phyloP scores from a whole-genome alignment of 2,888 invertebrate species.

The Platycheirus rosarum region DNA sequence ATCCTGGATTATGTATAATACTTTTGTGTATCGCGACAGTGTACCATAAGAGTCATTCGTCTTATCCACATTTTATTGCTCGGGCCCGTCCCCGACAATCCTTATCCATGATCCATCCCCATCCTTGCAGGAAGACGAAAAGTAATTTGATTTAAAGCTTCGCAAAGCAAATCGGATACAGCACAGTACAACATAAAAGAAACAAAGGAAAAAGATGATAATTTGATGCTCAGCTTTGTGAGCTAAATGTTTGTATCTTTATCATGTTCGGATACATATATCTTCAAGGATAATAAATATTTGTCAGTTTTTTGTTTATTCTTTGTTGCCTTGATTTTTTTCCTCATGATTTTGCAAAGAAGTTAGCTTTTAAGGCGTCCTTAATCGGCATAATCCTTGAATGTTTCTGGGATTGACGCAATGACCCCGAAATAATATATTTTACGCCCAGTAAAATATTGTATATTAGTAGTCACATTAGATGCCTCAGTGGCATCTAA shows the following conservation, averaged over 20 bases:
- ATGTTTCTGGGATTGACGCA: slow-evolving; percentile 40
- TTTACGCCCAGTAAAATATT: slow-evolving; percentile 29
- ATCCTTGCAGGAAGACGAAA: slow-evolving; percentile 5
- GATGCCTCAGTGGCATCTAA: slow-evolving; percentile 26
- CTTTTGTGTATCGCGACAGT: slow-evolving; percentile 41
- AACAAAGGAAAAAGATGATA: slow-evolving; percentile 45
- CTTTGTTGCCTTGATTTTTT: slow-evolving; percentile 17
- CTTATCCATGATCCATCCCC: background rate
- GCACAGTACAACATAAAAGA: slow-evolving; percentile 29
- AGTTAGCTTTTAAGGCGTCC: slow-evolving; percentile 50
- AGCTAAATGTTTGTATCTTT: slow-evolving; percentile 39
- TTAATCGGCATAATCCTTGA: slow-evolving; percentile 62
- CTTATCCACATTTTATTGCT: no score
- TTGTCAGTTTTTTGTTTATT: slow-evolving; percentile 45
- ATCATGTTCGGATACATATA: slow-evolving; percentile 16
- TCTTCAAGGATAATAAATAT: slow-evolving; percentile 48
- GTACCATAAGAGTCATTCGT: slow-evolving; percentile 14
- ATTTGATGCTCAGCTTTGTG: slow-evolving; percentile 61
- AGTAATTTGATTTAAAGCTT: slow-evolving; percentile 72
- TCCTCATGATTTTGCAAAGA: slow-evolving; percentile 20
- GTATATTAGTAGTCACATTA: slow-evolving; percentile 39
- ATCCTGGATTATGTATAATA: slow-evolving; percentile 44
- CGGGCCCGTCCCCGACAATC: background rate
- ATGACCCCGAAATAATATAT: slow-evolving; percentile 66
- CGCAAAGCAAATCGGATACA: slow-evolving; percentile 47